Percentiles rank a stretch among this genome's conserved stretches.
Conservation (phyloP, 1,140 invertebrate species). For the Zaprionus gabonicus region DNA sequence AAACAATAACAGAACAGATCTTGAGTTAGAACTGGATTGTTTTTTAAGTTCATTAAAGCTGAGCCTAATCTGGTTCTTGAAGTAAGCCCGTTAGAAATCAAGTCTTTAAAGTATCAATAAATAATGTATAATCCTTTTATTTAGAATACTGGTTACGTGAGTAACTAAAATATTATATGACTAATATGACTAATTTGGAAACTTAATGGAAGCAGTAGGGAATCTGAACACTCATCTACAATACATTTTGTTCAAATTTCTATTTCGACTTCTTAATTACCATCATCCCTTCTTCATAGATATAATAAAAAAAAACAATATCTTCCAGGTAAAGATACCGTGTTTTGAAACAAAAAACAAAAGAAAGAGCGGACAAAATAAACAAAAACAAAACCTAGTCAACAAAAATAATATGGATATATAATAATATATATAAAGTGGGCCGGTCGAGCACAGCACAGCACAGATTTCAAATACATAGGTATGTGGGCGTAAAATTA, state of each 20-base stretch:
- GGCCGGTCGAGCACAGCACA: constrained; percentile 10
- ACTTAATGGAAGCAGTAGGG: not conserved
- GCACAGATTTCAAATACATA: not conserved
- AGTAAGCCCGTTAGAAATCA: not conserved
- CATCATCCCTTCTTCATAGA: no score
- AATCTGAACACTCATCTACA: not conserved
- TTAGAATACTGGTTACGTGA: not conserved
- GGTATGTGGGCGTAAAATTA: constrained; percentile 43
- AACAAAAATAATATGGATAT: constrained; percentile 28
- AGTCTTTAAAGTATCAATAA: not conserved
- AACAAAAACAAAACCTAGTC: constrained; percentile 27
- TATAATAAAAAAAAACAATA: no score
- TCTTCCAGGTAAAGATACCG: not conserved
- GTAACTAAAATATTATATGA: not conserved
- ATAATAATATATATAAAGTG: constrained; percentile 9
- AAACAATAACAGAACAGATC: constrained; percentile 30
- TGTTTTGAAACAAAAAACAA: constrained; percentile 21
- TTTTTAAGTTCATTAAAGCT: not conserved
- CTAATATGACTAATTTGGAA: not conserved
- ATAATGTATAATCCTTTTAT: not conserved
- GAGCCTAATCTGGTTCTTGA: not conserved
- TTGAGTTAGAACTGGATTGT: constrained; percentile 16
- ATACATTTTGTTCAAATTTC: no score
- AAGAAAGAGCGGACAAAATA: not conserved
- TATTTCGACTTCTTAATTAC: no score